These are phyloP conservation scores for Egretta garzetta DNA, from an alignment of 2,113 vertebrate species.

Conservation along the genomic window DNA sequence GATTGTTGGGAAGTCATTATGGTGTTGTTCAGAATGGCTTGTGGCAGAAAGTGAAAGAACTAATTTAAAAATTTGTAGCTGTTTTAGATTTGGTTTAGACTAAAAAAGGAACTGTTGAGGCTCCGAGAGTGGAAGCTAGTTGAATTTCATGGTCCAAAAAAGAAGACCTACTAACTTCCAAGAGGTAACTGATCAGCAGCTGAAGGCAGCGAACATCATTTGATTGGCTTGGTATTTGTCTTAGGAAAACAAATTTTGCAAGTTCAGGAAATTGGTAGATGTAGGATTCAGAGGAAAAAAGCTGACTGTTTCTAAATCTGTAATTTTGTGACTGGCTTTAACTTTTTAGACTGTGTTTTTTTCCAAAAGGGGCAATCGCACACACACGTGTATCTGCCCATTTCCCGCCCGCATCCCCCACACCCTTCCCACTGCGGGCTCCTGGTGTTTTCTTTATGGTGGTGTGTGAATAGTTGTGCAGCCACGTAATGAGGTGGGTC, in stretches of 20 bases:
- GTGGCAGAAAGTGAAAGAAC: neutral
- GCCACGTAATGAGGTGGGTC: neutral
- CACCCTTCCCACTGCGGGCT: neutral
- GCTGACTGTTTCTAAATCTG: neutral
- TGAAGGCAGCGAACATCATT: neutral
- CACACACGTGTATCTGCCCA: rapidly evolving
- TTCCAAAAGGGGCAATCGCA: neutral
- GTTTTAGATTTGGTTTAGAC: neutral
- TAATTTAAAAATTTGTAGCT: neutral
- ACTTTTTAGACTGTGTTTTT: neutral
- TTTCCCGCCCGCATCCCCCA: neutral
- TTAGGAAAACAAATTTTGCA: neutral
- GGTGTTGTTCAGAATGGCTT: neutral
- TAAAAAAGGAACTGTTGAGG: neutral
- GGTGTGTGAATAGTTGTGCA: neutral
- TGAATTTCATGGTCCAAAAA: neutral
- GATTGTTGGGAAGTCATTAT: neutral
- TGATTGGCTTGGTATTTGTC: neutral
- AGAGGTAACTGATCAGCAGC: neutral
- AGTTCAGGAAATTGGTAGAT: neutral
- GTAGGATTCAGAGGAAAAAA: neutral
- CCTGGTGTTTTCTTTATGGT: neutral
- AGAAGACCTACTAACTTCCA: neutral
- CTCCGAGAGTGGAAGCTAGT: neutral
- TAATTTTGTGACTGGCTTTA: neutral